A percentile compares a stretch with the other conserved stretches of the same genome.
Conservation (phyloP, 1,140 invertebrate species). For the Eueides isabella region DNA sequence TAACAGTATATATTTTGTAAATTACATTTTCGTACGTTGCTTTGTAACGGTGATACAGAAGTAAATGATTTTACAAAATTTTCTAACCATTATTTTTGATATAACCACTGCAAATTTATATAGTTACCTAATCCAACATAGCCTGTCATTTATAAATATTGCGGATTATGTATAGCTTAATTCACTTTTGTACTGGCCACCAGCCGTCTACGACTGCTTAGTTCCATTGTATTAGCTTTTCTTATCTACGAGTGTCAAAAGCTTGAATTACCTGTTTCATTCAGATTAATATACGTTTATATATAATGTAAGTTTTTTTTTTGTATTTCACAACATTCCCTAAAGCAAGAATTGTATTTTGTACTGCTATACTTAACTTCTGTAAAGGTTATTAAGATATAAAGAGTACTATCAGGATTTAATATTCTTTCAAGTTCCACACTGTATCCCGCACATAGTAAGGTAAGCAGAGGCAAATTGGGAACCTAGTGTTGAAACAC, state of each 20-base stretch:
- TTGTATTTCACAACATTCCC: neutral
- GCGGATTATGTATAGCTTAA: slow-evolving; percentile 35
- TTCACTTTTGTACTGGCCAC: slow-evolving; percentile 13
- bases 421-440: too few species aligned
- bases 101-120: neutral
- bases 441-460: too few species aligned
- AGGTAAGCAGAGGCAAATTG: too few species aligned
- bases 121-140: neutral
- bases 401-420: too few species aligned
- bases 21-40: neutral
- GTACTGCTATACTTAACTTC: neutral
- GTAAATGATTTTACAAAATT: too few species aligned
- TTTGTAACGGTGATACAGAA: too few species aligned
- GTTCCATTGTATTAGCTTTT: slow-evolving; percentile 39
- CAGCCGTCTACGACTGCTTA: slow-evolving; percentile 32
- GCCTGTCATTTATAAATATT: slow-evolving; percentile 12
- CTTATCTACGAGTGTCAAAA: slow-evolving; percentile 52
- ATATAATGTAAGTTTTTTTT: slow-evolving; percentile 26
- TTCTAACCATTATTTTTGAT: neutral
- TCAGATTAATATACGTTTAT: slow-evolving; percentile 55
- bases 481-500: too few species aligned
- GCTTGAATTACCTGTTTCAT: slow-evolving; percentile 50
- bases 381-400: too few species aligned
- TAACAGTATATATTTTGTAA: slow-evolving; percentile 13
- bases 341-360: neutral